A percentile compares a stretch with the other conserved stretches of the same genome.
Conservation (phyloP, 2,888 invertebrate genomes). For the Ceraclea dissimilis region DNA sequence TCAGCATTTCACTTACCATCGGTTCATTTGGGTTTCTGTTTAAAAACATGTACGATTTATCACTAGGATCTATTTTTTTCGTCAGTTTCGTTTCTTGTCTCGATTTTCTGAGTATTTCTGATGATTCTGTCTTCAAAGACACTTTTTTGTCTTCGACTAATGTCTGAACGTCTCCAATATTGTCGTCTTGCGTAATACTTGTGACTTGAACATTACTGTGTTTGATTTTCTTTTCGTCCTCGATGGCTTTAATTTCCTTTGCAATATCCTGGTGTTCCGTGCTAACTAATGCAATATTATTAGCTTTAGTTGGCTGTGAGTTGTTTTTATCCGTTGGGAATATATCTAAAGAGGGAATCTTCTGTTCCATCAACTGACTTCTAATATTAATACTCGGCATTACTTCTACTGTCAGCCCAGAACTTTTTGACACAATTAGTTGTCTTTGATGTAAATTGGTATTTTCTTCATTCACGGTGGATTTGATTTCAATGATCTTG, state of each 20-base stretch:
- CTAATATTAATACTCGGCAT: constrained; percentile 48
- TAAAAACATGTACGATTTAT: constrained; percentile 16
- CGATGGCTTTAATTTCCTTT: background rate
- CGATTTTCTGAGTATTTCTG: background rate
- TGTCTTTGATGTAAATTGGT: constrained; percentile 24
- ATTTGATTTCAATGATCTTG: constrained; percentile 39
- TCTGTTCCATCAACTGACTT: constrained; percentile 43
- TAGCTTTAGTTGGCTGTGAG: constrained; percentile 9
- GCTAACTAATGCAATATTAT: constrained; percentile 19
- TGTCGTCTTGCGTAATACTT: background rate
- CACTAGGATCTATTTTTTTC: background rate
- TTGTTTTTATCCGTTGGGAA: constrained; percentile 32
- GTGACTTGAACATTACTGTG: constrained; percentile 6
- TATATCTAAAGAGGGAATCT: constrained; percentile 45
- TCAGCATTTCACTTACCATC: background rate
- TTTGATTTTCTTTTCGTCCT: background rate
- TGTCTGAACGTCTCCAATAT: background rate
- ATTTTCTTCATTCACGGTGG: constrained; percentile 23
- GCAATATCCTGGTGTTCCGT: constrained; percentile 7
- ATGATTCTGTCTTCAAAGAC: too few species aligned
- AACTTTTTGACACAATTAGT: constrained; percentile 30
- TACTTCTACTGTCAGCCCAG: constrained; percentile 38
- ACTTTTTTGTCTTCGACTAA: too few species aligned
- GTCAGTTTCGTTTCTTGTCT: background rate
- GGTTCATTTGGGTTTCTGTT: background rate